phyloP scores from a whole-genome alignment of 2,888 invertebrate species.

The Amphiduros pacificus region DNA sequence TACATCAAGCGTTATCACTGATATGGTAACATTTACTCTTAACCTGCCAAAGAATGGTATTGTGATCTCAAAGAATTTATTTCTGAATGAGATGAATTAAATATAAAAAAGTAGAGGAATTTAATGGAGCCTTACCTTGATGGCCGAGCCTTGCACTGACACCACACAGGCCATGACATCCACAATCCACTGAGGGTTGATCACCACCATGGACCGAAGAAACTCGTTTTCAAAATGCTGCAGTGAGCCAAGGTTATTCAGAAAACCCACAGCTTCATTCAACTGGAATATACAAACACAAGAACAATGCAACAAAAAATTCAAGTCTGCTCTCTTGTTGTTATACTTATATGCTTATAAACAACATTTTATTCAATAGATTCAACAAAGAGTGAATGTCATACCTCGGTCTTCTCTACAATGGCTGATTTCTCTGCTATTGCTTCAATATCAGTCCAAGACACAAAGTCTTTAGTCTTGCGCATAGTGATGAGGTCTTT shows the following conservation, averaged over 20 bases:
- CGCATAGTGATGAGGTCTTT: conserved; percentile 40
- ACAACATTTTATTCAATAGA: too few species aligned
- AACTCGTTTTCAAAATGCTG: conserved; percentile 57
- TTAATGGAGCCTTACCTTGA: conserved; percentile 32
- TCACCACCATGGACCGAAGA: conserved; percentile 49
- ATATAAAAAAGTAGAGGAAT: neutral
- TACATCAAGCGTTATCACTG: too few species aligned
- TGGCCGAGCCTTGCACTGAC: conserved; percentile 52
- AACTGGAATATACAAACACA: too few species aligned
- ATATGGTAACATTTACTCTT: too few species aligned
- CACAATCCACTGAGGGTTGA: conserved; percentile 59
- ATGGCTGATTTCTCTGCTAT: conserved; percentile 26
- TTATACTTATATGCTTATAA: too few species aligned
- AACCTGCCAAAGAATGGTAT: too few species aligned
- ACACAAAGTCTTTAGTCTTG: conserved; percentile 1
- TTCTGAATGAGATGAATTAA: too few species aligned
- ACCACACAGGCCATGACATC: conserved; percentile 60
- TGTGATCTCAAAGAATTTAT: too few species aligned
- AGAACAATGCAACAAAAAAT: too few species aligned
- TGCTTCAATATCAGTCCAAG: conserved; percentile 24
- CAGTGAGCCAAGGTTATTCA: conserved; percentile 57
- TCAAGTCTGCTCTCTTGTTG: too few species aligned
- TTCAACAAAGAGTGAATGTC: too few species aligned
- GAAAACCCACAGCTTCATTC: conserved; percentile 52
- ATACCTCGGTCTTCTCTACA: conserved; percentile 27